Conservation (phyloP, 2,797 vertebrate genomes). For the Manis pentadactyla region DNA sequence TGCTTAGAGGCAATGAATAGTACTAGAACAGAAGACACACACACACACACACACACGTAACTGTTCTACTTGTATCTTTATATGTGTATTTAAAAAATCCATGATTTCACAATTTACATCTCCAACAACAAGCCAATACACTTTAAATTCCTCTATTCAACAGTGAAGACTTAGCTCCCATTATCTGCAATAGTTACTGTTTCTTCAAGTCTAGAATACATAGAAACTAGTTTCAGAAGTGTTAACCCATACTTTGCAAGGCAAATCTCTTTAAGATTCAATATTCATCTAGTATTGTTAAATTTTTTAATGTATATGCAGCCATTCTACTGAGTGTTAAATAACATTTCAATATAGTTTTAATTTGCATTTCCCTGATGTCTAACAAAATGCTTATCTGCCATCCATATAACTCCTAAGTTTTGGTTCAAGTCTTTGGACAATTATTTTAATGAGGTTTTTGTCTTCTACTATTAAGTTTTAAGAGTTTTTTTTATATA, state of each 20-base stretch:
- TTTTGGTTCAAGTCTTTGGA: background rate
- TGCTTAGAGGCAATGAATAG: background rate
- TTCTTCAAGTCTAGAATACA: background rate
- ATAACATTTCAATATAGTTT: background rate
- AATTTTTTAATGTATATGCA: background rate
- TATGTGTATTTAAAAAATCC: background rate
- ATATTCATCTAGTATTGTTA: background rate
- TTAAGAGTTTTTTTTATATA: background rate
- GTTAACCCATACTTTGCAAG: background rate
- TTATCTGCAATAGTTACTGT: background rate
- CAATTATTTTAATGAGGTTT: conserved; percentile 1
- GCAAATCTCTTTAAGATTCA: background rate
- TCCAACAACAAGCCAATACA: background rate
- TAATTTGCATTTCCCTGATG: background rate
- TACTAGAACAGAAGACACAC: background rate
- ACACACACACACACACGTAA: background rate
- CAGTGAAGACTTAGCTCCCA: background rate
- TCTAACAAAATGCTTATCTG: background rate
- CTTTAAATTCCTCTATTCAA: background rate
- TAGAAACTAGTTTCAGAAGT: background rate
- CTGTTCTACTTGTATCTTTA: background rate
- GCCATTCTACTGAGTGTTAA: background rate
- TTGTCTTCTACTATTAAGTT: background rate
- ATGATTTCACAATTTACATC: background rate
- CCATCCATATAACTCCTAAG: background rate